phyloP scores from a whole-genome alignment of 37 sponge, comb jelly and placozoan species.

The Haliclona indistincta region DNA sequence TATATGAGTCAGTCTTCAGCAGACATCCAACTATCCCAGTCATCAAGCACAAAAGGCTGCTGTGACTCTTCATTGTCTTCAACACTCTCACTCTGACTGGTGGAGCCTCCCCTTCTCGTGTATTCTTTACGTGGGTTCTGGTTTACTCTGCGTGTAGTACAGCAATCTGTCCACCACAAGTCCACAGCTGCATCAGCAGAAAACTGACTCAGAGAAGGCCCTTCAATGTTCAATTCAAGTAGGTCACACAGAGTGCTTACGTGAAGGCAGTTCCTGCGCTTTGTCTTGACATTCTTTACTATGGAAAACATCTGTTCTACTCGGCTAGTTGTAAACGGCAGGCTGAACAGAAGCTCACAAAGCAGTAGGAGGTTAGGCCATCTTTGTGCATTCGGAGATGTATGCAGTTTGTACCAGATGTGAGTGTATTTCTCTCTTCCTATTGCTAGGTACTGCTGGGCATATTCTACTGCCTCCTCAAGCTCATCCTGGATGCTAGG shows the following conservation, averaged over 20 bases:
- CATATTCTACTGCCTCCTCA: constrained; percentile 41
- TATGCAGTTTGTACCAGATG: constrained; percentile 65
- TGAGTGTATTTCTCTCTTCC: too few species aligned
- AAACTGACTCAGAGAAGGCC: constrained; percentile 39
- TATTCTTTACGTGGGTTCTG: constrained; percentile 52
- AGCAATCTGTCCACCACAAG: constrained; percentile 51
- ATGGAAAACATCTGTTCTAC: constrained; percentile 53
- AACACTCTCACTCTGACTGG: too few species aligned
- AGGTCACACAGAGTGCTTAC: constrained; percentile 48
- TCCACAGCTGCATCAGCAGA: constrained; percentile 35
- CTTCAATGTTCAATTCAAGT: constrained; percentile 59
- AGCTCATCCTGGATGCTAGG: constrained; percentile 40
- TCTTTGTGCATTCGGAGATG: constrained; percentile 31
- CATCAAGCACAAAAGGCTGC: too few species aligned
- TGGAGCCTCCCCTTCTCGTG: too few species aligned
- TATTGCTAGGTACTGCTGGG: constrained; percentile 31
- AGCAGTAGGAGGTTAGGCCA: constrained; percentile 58
- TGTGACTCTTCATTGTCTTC: too few species aligned
- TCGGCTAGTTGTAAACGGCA: constrained; percentile 54
- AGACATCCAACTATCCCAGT: too few species aligned
- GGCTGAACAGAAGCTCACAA: constrained; percentile 50
- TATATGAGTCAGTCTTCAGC: too few species aligned
- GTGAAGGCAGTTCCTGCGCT: constrained; percentile 21
- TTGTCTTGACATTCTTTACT: constrained; percentile 46
- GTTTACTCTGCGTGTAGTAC: constrained; percentile 20